A percentile compares a stretch with the other conserved stretches of the same genome.
These are phyloP conservation scores for Callinectes sapidus DNA, from an alignment of 2,888 invertebrate genomes.

Conservation along the genomic window DNA sequence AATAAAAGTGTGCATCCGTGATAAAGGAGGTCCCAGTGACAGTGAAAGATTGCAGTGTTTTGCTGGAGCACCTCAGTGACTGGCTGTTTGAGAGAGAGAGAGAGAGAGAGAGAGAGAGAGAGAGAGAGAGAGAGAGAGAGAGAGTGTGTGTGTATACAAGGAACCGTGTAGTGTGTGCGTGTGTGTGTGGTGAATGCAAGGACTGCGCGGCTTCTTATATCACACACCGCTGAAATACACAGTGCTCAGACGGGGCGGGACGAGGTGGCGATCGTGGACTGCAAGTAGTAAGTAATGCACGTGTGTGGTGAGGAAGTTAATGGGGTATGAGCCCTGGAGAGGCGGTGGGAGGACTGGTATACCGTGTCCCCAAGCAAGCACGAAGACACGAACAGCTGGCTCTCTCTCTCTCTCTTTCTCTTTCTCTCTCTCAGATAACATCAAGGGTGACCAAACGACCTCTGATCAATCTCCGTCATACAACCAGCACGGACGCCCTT, in stretches of 20 bases:
- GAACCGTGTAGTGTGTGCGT: not conserved
- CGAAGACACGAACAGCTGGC: not conserved
- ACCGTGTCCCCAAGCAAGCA: not conserved
- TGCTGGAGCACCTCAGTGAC: not conserved
- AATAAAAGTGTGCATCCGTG: not conserved
- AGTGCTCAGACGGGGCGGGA: not conserved
- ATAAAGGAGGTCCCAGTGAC: not conserved
- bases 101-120: too few relatives aligned
- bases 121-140: too few relatives aligned
- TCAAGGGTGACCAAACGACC: not conserved
- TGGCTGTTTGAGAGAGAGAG: not conserved
- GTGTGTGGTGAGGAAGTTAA: not conserved
- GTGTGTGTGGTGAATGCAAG: too few relatives aligned
- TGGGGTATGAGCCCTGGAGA: too few relatives aligned
- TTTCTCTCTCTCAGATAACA: not conserved
- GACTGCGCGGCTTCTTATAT: not conserved
- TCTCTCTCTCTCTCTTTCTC: constrained; percentile 17
- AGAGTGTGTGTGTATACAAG: not conserved
- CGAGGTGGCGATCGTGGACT: not conserved
- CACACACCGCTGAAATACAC: not conserved
- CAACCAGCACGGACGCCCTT: not conserved
- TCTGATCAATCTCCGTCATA: not conserved
- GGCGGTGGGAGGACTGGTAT: too few relatives aligned
- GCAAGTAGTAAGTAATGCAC: not conserved
- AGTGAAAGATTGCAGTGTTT: constrained; percentile 15